Evolutionary conservation across 1,140 invertebrate genomes (phyloP), one percentile per base, ranked within the genome.

Genomic region (Hestina assimilis): DNA sequence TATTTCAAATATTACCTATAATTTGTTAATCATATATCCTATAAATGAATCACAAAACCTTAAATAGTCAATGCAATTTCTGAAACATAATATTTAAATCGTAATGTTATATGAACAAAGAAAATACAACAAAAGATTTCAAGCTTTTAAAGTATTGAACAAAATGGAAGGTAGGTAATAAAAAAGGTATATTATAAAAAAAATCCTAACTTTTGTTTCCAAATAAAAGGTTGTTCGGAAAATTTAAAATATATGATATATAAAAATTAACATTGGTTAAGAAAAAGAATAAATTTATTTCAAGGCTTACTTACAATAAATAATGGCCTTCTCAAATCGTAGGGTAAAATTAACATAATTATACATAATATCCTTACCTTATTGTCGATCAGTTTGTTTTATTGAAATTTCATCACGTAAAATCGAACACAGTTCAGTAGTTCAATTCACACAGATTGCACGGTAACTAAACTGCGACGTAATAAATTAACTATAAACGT

Each of bases 401-500:
- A 21, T 38, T 26, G 19, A 41, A 23, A 4, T 38, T 23, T 24
- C 7, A 21, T n/a, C 12, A 51, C 47, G 26, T 6, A 28, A 3
- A 20, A 40, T 46, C 23, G 15, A 23, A 38, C 53, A 61, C 54
- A 67, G 62, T 59, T 55, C 42, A 60, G 40, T 60, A 55, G 46
- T 57, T 71, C 66, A 72, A 71, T 73, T 72, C 72, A 72, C 48
- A 72, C 64, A 73, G 67, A 72, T 71, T 52, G 55, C 53, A 43
- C 28, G 35, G 9, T 47, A 60, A 59, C 28, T 54, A 65, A 66
- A 79, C 72, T 81, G 72, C 74, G 72, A 71, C 75, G 78, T 76
- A 85, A 78, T 83, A 81, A 77, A 80, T 72, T 54, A n/a, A 71
- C 74, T 70, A 75, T 60, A 69, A 75, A 75, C 68, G 67, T 60